These are phyloP conservation scores for Synergus gifuensis DNA, from an alignment of 2,888 invertebrate species.

Conservation along the genomic window DNA sequence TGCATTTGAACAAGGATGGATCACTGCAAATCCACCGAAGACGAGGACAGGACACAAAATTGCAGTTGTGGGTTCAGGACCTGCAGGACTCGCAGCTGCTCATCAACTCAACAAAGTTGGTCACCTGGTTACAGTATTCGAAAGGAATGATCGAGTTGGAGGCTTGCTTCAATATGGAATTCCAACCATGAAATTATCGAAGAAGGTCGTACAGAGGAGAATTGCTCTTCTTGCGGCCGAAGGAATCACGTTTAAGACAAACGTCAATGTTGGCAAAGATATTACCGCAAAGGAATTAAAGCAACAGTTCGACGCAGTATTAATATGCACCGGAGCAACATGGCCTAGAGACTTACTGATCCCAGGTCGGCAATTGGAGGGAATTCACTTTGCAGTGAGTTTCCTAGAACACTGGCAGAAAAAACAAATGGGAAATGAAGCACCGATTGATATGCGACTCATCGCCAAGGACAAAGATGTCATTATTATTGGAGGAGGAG, in stretches of 20 bases:
- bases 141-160: conserved; percentile 96
- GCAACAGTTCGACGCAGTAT: conserved; percentile 85
- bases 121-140: conserved; percentile 97
- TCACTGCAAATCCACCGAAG: conserved; percentile 88
- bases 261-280: conserved; percentile 94
- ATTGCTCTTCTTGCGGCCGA: conserved; percentile 92
- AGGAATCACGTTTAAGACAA: conserved; percentile 93
- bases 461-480: conserved; percentile 96
- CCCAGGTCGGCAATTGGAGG: conserved; percentile 91
- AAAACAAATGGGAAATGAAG: conserved; percentile 88
- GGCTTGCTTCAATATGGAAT: conserved; percentile 98
- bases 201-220: conserved; percentile 94
- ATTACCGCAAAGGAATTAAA: conserved; percentile 83
- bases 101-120: conserved; percentile 98
- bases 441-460: conserved; percentile 78
- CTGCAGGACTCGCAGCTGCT: conserved; percentile 96
- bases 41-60: conserved; percentile 89
- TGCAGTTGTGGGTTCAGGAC: conserved; percentile 96
- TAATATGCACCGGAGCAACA: conserved; percentile 96
- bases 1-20: conserved; percentile 98
- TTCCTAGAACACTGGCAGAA: conserved; percentile 98
- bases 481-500: conserved; percentile 92
- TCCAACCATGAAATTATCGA: conserved; percentile 98
- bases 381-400: conserved; percentile 98
- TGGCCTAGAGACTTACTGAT: conserved; percentile 96